phyloP scores from a whole-genome alignment of 2,888 invertebrate species.

The Linnaemya tessellans region DNA sequence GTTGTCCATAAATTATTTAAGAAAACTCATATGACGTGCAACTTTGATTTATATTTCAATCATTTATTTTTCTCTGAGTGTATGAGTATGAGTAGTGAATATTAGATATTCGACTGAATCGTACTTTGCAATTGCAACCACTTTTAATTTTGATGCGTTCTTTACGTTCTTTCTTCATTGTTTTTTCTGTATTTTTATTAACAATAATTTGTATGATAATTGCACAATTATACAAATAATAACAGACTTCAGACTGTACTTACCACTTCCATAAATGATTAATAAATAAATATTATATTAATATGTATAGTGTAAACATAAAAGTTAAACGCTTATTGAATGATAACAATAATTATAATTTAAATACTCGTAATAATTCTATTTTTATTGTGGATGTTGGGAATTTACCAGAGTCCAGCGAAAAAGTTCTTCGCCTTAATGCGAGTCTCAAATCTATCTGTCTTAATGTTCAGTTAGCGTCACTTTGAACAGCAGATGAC shows the following conservation, averaged over 20 bases:
- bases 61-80: constrained; percentile 23
- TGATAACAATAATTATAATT: constrained; percentile 2
- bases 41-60: constrained; percentile 1
- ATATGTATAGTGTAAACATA: background rate
- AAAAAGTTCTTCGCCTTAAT: background rate
- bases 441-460: background rate
- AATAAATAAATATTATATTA: constrained; percentile 22
- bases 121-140: background rate
- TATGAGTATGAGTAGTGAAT: constrained; percentile 19
- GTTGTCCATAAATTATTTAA: constrained; percentile 21
- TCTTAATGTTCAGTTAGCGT: background rate
- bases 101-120: background rate
- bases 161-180: constrained; percentile 9
- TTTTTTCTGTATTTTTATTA: constrained; percentile 31
- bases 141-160: background rate
- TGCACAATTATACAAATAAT: constrained; percentile 48
- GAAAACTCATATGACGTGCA: background rate
- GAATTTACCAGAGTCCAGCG: background rate
- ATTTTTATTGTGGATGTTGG: background rate
- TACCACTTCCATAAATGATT: constrained; percentile 11
- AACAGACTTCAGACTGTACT: constrained; percentile 13
- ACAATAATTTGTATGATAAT: constrained; percentile 62
- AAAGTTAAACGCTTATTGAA: constrained; percentile 17
- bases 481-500: too few species aligned
- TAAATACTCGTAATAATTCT: background rate